Evolutionary conservation across 2,113 vertebrate species (phyloP), one percentile per base, ranked within the genome.

Genomic region (Scytalopus superciliaris): DNA sequence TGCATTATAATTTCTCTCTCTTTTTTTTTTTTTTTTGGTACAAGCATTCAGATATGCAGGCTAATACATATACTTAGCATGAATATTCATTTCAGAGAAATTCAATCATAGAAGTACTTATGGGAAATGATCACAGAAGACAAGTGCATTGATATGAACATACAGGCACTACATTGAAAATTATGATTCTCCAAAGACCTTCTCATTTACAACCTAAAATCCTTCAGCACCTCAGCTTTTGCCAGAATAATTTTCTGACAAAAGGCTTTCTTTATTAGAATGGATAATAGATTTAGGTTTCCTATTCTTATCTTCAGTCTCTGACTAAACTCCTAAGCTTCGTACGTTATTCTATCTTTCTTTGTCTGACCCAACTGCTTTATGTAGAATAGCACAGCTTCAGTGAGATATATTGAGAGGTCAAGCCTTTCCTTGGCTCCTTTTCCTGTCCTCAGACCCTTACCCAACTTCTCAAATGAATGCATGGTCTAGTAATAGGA

Each of bases 51-150:
- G 33, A 73, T 80, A 27, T 50, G 23, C 19, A 93, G 19, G 33
- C 24, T 75, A 49, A 79, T 47, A 28, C 3, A 12, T 53, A 31
- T 27, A 76, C 72, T 91, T 72, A 63, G 8, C 24, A 76, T 75
- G 22, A 82, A 87, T 94, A 92, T 64, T 92, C 28, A 84, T 84
- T 86, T 74, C 53, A 63, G n/a, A 63, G 76, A 78, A 96, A 74
- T 33, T 86, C 27, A 80, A 2, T 78, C 73, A 55, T 23, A 33
- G 24, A 78, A 68, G 10, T 56, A 7, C 14, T 91, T 79, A 70
- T 47, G 42, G 27, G 33, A 88, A 89, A 90, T 30, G 45, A 89
- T 84, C 5, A 6, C 33, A 47, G 64, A 93, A 88, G 23, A 67
- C n/a, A 76, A 80, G 21, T 52, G 24, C 47, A 35, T 45, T 88